Evolutionary conservation across 2,113 vertebrate species (phyloP).

Genomic region (Ivindomyrus marchei): DNA sequence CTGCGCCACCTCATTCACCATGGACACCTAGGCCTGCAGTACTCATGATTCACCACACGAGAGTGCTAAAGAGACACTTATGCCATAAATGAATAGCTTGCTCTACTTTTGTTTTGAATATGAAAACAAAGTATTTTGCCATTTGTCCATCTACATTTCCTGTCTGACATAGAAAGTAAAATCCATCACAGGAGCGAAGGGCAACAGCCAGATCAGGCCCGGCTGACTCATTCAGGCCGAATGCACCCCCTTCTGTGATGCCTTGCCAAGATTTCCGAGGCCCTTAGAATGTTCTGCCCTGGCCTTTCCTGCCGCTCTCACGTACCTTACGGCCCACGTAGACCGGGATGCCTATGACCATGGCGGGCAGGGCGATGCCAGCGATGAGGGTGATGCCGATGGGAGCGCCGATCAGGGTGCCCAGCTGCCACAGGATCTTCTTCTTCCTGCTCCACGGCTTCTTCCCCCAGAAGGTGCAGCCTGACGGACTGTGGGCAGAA

Average conservation of each 20-base stretch:
- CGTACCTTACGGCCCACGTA: slow-evolving; percentile 92
- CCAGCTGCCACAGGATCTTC: slow-evolving; percentile 98
- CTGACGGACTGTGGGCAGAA: slow-evolving; percentile 74
- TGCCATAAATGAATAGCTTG: not conserved
- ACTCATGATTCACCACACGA: slow-evolving; percentile 14
- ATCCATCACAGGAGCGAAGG: not conserved
- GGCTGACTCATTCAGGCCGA: not conserved
- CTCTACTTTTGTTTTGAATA: not conserved
- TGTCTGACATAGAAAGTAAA: not conserved
- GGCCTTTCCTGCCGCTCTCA: not conserved
- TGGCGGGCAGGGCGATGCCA: slow-evolving; percentile 93
- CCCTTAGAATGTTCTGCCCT: not conserved
- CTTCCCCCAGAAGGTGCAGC: slow-evolving; percentile 98
- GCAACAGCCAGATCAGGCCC: not conserved
- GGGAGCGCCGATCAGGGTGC: slow-evolving; percentile 90
- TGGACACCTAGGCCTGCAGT: not conserved
- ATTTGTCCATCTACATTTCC: not conserved
- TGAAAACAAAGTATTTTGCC: not conserved
- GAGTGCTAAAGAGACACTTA: not conserved
- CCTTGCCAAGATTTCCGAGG: not conserved
- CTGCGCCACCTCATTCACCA: slow-evolving; percentile 19
- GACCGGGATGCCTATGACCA: slow-evolving; percentile 97
- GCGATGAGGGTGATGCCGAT: slow-evolving; percentile 96
- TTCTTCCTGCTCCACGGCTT: slow-evolving; percentile 99
- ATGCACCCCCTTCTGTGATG: not conserved